These are phyloP conservation scores for Drosophila burlai DNA, from an alignment of 1,140 invertebrate species.

Conservation along the genomic window DNA sequence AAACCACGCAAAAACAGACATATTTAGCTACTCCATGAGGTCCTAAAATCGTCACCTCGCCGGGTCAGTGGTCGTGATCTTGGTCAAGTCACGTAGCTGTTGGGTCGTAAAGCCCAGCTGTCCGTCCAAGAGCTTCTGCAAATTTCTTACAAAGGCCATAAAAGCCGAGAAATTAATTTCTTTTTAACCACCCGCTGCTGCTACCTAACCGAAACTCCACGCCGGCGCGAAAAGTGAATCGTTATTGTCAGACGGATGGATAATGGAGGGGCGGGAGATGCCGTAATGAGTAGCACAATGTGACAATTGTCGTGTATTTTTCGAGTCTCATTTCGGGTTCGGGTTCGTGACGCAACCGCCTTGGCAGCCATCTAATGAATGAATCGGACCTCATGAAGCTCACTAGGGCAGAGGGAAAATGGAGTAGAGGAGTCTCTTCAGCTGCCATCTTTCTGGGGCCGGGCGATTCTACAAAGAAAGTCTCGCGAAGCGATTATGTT, in stretches of 20 bases:
- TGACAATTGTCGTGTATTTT: conserved; percentile 72
- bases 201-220: conserved; percentile 4
- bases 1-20: conserved; percentile 5
- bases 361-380: conserved; percentile 37
- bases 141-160: conserved; percentile 35
- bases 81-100: conserved; percentile 38
- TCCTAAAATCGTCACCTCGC: conserved; percentile 31
- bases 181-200: conserved; percentile 44
- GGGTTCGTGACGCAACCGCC: conserved; percentile 64
- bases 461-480: conserved; percentile 50
- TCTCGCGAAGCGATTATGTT: conserved; percentile 43
- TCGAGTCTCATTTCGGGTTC: conserved; percentile 39
- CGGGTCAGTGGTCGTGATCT: conserved; percentile 53
- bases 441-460: conserved; percentile 1
- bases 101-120: conserved; percentile 38
- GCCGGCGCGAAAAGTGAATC: conserved; percentile 37
- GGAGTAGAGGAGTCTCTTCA: neutral
- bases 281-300: conserved; percentile 73
- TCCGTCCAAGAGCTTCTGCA: conserved; percentile 34
- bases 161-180: conserved; percentile 52
- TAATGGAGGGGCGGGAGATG: conserved; percentile 64
- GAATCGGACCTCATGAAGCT: conserved; percentile 26
- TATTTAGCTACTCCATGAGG: conserved; percentile 19
- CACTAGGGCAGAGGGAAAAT: conserved; percentile 16
- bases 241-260: conserved; percentile 22